phyloP scores from a whole-genome alignment of 1,140 invertebrate species.

The Vanessa atalanta region DNA sequence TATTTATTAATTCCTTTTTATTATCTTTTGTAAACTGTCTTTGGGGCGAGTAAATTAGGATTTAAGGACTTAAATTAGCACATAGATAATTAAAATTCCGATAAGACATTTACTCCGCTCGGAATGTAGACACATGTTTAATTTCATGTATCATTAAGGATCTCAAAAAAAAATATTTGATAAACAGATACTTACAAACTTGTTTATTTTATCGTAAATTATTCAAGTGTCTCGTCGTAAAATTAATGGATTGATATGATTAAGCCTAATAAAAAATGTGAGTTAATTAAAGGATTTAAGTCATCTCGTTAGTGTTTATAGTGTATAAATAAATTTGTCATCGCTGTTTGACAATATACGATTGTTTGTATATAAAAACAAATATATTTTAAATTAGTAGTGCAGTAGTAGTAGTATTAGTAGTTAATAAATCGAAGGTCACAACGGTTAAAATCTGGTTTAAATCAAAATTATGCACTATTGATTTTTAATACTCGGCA shows the following conservation, averaged over 20 bases:
- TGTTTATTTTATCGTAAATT: slow-evolving; percentile 16
- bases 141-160: slow-evolving; percentile 9
- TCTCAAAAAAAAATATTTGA: slow-evolving; percentile 9
- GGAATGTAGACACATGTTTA: background rate
- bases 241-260: slow-evolving; percentile 25
- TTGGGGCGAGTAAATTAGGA: too few relatives aligned
- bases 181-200: slow-evolving; percentile 11
- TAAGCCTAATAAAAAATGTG: slow-evolving; percentile 10
- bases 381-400: background rate
- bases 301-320: slow-evolving; percentile 16
- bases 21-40: too few relatives aligned
- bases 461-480: too few relatives aligned
- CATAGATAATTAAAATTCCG: too few relatives aligned
- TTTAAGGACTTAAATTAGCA: too few relatives aligned
- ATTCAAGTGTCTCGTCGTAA: slow-evolving; percentile 13
- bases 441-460: too few relatives aligned
- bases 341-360: background rate
- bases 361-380: background rate
- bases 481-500: too few relatives aligned
- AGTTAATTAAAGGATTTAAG: slow-evolving; percentile 22
- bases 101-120: too few relatives aligned
- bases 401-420: too few relatives aligned
- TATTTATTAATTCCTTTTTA: too few relatives aligned
- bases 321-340: slow-evolving; percentile 2
- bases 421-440: too few relatives aligned